phyloP scores from a whole-genome alignment of 2,797 vertebrate genomes.

The Acanthurus tractus region DNA sequence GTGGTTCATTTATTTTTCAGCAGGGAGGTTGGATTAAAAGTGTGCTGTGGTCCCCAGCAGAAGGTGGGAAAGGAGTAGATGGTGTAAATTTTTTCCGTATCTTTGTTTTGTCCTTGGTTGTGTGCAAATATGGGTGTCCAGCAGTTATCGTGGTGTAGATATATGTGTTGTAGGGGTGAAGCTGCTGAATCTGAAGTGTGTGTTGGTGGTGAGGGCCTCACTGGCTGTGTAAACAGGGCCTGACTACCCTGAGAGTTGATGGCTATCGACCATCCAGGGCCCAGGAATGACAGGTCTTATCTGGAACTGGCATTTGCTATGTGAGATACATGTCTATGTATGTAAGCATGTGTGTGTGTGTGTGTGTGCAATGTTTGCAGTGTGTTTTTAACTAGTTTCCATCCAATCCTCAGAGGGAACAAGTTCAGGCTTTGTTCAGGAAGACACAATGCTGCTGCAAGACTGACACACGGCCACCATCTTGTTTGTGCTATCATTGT shows the following conservation, averaged over 20 bases:
- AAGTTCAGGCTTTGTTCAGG: constrained; percentile 13
- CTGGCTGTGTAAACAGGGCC: constrained; percentile 75
- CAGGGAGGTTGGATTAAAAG: not conserved
- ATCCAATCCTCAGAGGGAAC: constrained; percentile 5
- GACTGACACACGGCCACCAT: constrained; percentile 17
- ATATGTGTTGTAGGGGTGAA: constrained; percentile 50
- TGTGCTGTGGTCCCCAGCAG: not conserved
- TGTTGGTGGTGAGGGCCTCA: constrained; percentile 53
- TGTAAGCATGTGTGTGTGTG: constrained; percentile 1
- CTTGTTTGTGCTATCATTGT: constrained; percentile 51
- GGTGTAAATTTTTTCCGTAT: constrained; percentile 36
- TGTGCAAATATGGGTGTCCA: constrained; percentile 54
- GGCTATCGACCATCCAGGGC: constrained; percentile 65
- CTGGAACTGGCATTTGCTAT: constrained; percentile 36
- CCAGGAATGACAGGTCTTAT: constrained; percentile 74
- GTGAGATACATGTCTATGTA: constrained; percentile 24
- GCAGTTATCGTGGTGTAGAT: constrained; percentile 33
- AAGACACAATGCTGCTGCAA: constrained; percentile 2
- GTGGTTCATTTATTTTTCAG: constrained; percentile 9
- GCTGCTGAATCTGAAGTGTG: constrained; percentile 41
- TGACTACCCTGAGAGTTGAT: constrained; percentile 59
- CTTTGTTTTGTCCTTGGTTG: constrained; percentile 48
- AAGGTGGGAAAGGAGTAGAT: constrained; percentile 44
- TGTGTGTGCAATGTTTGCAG: constrained; percentile 10
- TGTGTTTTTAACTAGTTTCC: constrained; percentile 2